Base-by-base conservation (phyloP, 1,140 invertebrate species). In the Chelonus insularis region DNA sequence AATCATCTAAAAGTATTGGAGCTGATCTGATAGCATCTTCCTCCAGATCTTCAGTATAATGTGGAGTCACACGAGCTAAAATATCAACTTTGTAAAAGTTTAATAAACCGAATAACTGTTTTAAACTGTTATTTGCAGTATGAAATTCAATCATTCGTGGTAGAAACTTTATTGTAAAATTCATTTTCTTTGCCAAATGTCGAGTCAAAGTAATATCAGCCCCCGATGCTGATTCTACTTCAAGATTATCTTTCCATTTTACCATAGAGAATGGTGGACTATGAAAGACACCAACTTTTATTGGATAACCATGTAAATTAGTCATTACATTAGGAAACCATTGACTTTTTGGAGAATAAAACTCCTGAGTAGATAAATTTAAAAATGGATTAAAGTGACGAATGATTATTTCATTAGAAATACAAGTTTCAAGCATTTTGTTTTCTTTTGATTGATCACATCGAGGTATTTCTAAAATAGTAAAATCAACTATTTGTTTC, bases 371-470 rank as follows among this genome's bases (percentile, higher is more conserved):
- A 9, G 41, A 52, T 45, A 20, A 52, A 45, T 54, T 34, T 20
- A 60, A 41, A 32, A 65, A 65, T 4, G 59, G 63, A 65, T 65
- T 58, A n/a, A 45, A 56, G 4, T 51, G 25, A 56, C 59, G 50
- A 50, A 65, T 29, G 12, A 48, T 41, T 47, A 39, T 56, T 41
- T 2, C n/a, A 4, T 1, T 11, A 4, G 36, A 8, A 2, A 11
- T 4, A n/a, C 20, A 14, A 34, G 21, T 21, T 3, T 45, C 12
- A 3, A 21, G 1, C 0, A 56, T 52, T 18, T 7, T 32, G 37
- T 54, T 29, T 36, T 2, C 20, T 12, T 25, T 1, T 2, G 2
- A 4, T 29, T 29, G 7, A 21, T 37, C 1, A 6, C 8, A 37
- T 7, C 41, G 4, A 20, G 21, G 3, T 11, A 65, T 12, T 25